A percentile compares a stretch with the other conserved stretches of the same genome.
phyloP scores from a whole-genome alignment of 2,888 invertebrate species.

The Nephrotoma appendiculata region DNA sequence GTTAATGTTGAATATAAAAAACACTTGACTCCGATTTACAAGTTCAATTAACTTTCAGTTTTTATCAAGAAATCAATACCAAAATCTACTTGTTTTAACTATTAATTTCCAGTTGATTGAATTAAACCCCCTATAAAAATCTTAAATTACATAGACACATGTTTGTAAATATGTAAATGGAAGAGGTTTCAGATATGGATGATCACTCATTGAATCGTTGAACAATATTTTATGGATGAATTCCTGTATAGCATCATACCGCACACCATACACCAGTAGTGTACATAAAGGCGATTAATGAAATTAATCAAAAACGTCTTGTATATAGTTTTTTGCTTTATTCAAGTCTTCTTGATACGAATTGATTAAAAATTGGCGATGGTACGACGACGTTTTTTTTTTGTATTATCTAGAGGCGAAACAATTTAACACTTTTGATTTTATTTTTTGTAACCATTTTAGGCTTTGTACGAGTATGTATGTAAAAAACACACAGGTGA shows the following conservation, averaged over 20 bases:
- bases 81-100: neutral
- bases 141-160: neutral
- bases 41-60: neutral
- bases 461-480: neutral
- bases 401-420: neutral
- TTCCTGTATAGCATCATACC: neutral
- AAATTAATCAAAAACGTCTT: neutral
- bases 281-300: neutral
- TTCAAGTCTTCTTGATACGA: neutral
- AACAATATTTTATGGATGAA: neutral
- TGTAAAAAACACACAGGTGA: neutral
- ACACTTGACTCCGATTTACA: neutral
- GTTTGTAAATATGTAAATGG: neutral
- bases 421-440: neutral
- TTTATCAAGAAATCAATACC: neutral
- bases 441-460: neutral
- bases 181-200: neutral
- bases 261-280: neutral
- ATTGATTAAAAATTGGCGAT: neutral
- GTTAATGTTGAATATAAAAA: neutral
- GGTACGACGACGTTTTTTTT: neutral
- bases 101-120: neutral
- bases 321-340: neutral
- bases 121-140: neutral
- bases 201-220: neutral